A percentile compares a stretch with the other conserved stretches of the same genome.
Evolutionary conservation across 2,888 invertebrate genomes (phyloP).

Genomic region (Sabatieria punctata): DNA sequence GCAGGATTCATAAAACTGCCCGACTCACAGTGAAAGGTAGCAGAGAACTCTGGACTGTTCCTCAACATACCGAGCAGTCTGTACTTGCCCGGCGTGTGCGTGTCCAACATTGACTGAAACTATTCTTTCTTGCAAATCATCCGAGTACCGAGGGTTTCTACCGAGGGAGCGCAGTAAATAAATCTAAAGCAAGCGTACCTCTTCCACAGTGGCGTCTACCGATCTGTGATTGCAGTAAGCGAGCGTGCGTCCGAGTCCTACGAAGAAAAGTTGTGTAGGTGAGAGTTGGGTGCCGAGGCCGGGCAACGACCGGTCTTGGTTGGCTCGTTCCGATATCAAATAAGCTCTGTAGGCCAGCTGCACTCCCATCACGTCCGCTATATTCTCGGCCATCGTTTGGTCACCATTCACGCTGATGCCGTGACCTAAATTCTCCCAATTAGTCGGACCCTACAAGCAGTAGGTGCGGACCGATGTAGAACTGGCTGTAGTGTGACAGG

Average conservation of each 20-base stretch:
- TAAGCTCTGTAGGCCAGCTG: not conserved
- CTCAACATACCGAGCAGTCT: not conserved
- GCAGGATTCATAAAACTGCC: not conserved
- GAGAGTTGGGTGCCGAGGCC: not conserved
- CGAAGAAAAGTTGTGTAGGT: not conserved
- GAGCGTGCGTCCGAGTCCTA: not conserved
- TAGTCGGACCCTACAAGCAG: too few species aligned
- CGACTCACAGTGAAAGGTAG: not conserved
- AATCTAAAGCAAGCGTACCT: too few species aligned
- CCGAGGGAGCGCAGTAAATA: too few species aligned
- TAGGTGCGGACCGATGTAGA: not conserved
- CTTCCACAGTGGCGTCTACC: not conserved
- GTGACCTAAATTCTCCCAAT: not conserved
- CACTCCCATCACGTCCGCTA: not conserved
- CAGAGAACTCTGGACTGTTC: not conserved
- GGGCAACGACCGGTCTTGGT: not conserved
- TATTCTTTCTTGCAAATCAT: too few species aligned
- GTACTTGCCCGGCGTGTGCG: not conserved
- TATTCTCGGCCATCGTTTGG: not conserved
- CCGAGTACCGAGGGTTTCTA: too few species aligned
- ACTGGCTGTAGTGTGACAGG: not conserved
- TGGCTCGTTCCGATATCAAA: not conserved
- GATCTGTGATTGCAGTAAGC: not conserved
- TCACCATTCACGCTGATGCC: not conserved
- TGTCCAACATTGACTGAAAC: not conserved